phyloP scores from a whole-genome alignment of 2,888 invertebrate species.

The Vesta saturnalis region DNA sequence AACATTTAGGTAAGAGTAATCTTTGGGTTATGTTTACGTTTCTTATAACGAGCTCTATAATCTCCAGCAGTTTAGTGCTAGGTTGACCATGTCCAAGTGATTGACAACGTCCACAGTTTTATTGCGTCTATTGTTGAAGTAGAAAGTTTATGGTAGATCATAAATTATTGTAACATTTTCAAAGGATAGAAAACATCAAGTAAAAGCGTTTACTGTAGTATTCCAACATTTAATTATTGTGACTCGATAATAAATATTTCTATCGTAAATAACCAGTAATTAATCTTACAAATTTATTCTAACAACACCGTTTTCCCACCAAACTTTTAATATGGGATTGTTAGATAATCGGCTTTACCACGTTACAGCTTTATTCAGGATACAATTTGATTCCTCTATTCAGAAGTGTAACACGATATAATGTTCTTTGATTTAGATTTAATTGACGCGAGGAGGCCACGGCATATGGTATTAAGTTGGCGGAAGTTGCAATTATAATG shows the following conservation, averaged over 20 bases:
- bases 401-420: background rate
- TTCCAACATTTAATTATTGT: constrained; percentile 18
- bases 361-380: background rate
- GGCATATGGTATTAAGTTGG: constrained; percentile 13
- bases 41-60: constrained; percentile 36
- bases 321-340: no score
- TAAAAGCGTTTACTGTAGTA: constrained; percentile 21
- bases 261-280: constrained; percentile 8
- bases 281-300: constrained; percentile 12
- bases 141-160: constrained; percentile 35
- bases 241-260: constrained; percentile 18
- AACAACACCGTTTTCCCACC: background rate
- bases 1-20: constrained; percentile 12
- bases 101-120: constrained; percentile 38
- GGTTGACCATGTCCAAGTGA: constrained; percentile 33
- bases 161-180: constrained; percentile 30
- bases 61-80: constrained; percentile 37
- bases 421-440: background rate
- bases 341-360: constrained; percentile 13
- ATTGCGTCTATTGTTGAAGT: constrained; percentile 38
- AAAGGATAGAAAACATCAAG: constrained; percentile 25
- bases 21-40: constrained; percentile 31
- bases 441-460: background rate
- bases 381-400: background rate
- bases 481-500: constrained; percentile 13